Base-by-base conservation (phyloP, 1,140 invertebrate genomes). In the Drosophila mauritiana region DNA sequence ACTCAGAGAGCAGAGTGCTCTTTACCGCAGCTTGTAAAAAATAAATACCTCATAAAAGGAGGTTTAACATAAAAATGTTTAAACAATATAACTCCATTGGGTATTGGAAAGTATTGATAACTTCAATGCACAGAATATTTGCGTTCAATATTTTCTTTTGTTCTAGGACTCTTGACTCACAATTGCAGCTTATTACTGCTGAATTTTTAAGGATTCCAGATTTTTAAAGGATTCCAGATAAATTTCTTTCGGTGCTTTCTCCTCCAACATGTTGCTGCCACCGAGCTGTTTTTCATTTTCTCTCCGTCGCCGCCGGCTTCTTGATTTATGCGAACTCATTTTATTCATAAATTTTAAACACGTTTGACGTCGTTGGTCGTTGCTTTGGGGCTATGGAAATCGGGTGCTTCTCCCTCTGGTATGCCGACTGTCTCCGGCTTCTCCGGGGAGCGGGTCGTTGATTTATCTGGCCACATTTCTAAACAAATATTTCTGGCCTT, bases 301-400 rank as follows among this genome's bases (percentile, higher is more conserved):
- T 56, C 56, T 56, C 68, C 22, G 17, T 49, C 53, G 52, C 70
- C 70, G 56, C 42, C 68, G 55, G 34, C 62, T 43, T 37, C 48
- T 74, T 88, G 83, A 86, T 86, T 86, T 88, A 86, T 86, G 83
- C 79, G 48, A 64, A 88, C 79, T 88, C 83, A 86, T 86, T 86
- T 88, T 83, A 86, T 88, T 86, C 83, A 86, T 86, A 86, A 88
- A 88, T 88, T 86, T 83, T 79, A 82, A 82, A 82, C 68, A 81
- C 79, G 73, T 65, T 81, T 72, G 78, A 55, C 57, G 51, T 70
- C 52, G 7, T 31, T 48, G 11, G 51, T 17, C 15, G 7, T 31
- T 48, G 11, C 42, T 17, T 15, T 4, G 65, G 61, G 37, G 37
- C 36, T 17, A 27, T 45, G 46, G 34, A 68, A 68, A 65, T 69